Conservation (phyloP, 2,113 vertebrate genomes). For the Barnardius zonarius region DNA sequence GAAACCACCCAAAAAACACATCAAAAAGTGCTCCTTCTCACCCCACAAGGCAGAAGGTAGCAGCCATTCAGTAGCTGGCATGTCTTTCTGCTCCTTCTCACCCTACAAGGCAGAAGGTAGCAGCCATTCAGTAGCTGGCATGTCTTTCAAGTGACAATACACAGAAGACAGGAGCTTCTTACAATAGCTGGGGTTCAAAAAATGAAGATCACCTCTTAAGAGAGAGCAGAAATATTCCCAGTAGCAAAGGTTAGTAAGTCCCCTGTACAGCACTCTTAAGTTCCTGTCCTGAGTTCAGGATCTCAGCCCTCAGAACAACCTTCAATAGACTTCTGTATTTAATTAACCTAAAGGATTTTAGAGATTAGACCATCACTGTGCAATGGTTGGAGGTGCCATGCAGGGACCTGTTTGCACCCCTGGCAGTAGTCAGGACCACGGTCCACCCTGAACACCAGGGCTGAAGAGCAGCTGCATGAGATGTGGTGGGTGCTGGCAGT, state of each 20-base stretch:
- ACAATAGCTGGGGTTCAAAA: neutral
- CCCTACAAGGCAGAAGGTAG: too few species aligned
- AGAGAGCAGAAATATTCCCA: neutral
- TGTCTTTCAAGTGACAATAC: neutral
- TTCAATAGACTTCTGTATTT: neutral
- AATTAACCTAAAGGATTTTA: neutral
- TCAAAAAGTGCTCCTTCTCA: neutral
- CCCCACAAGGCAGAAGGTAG: too few species aligned
- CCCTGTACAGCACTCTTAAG: neutral
- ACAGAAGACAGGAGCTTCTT: neutral
- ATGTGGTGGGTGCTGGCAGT: neutral
- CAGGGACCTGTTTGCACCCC: neutral
- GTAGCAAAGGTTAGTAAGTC: neutral
- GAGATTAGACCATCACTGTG: neutral
- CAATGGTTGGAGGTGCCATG: neutral
- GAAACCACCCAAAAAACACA: neutral
- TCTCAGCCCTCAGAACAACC: neutral
- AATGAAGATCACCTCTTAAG: neutral
- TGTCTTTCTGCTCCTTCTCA: neutral
- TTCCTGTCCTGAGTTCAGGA: neutral
- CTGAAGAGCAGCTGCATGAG: neutral
- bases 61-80: neutral
- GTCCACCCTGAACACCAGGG: neutral
- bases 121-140: neutral
- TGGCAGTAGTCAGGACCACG: accelerated